These are phyloP conservation scores for Papilio elwesi DNA, from an alignment of 2,888 invertebrate genomes.

Conservation along the genomic window DNA sequence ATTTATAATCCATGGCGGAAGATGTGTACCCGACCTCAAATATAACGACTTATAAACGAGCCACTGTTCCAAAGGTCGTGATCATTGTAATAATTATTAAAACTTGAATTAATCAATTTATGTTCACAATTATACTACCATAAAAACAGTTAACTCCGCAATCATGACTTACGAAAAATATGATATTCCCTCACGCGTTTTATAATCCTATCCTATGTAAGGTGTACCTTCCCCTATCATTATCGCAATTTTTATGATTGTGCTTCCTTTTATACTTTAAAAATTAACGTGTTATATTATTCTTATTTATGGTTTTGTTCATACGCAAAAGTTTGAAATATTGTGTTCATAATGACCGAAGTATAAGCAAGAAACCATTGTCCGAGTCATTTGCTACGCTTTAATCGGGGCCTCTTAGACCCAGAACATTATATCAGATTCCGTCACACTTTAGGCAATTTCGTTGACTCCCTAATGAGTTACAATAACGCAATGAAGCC, in stretches of 20 bases:
- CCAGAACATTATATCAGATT: conserved; percentile 77
- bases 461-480: conserved; percentile 72
- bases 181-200: too few relatives aligned
- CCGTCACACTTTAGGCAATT: conserved; percentile 78
- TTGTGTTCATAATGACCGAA: conserved; percentile 13
- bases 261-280: too few relatives aligned
- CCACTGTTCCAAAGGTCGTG: conserved; percentile 21
- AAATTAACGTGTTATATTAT: too few relatives aligned
- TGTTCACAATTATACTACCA: conserved; percentile 2
- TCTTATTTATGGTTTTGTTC: too few relatives aligned
- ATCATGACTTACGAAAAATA: background rate
- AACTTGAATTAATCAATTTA: conserved; percentile 17
- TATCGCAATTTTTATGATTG: too few relatives aligned
- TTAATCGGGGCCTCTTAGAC: conserved; percentile 61
- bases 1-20: conserved; percentile 15
- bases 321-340: conserved; percentile 12
- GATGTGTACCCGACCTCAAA: background rate
- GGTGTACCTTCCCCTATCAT: too few relatives aligned
- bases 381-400: conserved; percentile 59
- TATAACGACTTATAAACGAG: conserved; percentile 8
- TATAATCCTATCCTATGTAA: too few relatives aligned
- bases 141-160: background rate
- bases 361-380: conserved; percentile 36
- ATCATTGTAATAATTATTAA: conserved; percentile 23
- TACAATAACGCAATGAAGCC: conserved; percentile 69